These are phyloP conservation scores for Phocoena phocoena DNA, from an alignment of 2,113 vertebrate species.

Conservation along the genomic window DNA sequence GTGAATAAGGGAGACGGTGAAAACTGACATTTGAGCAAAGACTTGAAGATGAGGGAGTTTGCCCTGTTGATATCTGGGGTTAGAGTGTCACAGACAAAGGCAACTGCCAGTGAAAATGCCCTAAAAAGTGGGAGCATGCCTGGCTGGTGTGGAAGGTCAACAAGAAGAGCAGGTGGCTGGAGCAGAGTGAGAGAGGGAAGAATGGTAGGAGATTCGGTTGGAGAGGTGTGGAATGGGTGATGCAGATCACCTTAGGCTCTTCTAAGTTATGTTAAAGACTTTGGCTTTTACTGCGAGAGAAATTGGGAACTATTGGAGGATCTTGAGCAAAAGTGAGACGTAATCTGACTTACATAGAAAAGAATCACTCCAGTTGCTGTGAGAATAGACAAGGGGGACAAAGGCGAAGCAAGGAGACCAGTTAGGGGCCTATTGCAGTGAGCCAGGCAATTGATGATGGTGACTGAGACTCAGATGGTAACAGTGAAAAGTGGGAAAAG, in stretches of 20 bases:
- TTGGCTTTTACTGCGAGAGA: neutral
- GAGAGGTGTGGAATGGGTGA: neutral
- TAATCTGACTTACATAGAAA: neutral
- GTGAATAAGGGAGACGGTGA: neutral
- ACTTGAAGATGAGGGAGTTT: neutral
- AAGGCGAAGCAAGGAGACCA: neutral
- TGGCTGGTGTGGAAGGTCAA: neutral
- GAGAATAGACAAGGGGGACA: neutral
- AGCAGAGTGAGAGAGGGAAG: neutral
- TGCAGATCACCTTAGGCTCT: neutral
- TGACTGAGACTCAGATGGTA: neutral
- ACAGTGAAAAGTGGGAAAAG: neutral
- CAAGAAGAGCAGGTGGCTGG: neutral
- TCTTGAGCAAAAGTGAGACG: slow-evolving; percentile 21
- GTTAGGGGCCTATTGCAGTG: neutral
- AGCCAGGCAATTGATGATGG: neutral
- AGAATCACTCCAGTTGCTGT: neutral
- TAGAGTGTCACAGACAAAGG: neutral
- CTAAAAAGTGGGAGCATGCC: neutral
- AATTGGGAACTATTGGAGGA: neutral
- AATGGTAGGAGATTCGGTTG: neutral
- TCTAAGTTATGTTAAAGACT: neutral
- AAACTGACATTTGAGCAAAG: neutral
- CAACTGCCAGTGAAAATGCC: neutral
- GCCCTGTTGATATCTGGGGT: neutral